Base-by-base conservation (phyloP, 2,113 vertebrate genomes). In the Xenus cinereus region DNA sequence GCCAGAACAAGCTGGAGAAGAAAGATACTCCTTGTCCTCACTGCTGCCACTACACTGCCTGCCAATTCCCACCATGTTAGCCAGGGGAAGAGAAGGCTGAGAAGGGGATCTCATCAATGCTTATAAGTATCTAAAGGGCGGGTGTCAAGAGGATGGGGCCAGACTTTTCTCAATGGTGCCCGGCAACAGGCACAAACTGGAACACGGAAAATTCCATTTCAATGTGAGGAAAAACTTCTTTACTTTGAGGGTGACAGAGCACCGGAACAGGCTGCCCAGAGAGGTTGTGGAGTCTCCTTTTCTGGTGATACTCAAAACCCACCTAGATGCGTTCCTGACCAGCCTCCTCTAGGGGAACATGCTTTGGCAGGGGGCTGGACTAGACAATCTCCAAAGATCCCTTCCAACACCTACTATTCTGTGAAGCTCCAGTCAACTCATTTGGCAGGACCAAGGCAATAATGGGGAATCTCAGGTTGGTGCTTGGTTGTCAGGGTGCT, bases 401-500 rank as follows among this genome's bases (percentile, higher is more conserved):
- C 33, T 59, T 59, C 33, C 32, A 59, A n/a, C 14, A 14, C 20
- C 13, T 59, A 59, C 21, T 21, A 14, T 59, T 23, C 56, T 7
- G 21, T 26, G 28, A 46, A 64, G 26, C 16, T 64, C 37, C 50
- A 11, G 14, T 7, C 7, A 1, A 14, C 17, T 48, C 39, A 50
- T n/a, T 12, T 72, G 28, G 13, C 56, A 53, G 56, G 30, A 81
- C 30, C 20, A 27, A 43, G 68, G 63, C 33, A 23, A 21, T 17
- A 23, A 45, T 0, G 0, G 6, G n/a, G 10, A 32, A 10, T 7
- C 17, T 10, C 8, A 15, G 45, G 37, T 0, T 51, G n/a, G 27
- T 72, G 57, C 30, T 67, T 33, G 67, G 33, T 13, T 22, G 18
- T 53, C 56, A 27, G 0, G 0, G 23, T 3, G 14, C 22, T 10